These are phyloP conservation scores for Polyploca ridens DNA, from an alignment of 2,888 invertebrate genomes.

Conservation along the genomic window DNA sequence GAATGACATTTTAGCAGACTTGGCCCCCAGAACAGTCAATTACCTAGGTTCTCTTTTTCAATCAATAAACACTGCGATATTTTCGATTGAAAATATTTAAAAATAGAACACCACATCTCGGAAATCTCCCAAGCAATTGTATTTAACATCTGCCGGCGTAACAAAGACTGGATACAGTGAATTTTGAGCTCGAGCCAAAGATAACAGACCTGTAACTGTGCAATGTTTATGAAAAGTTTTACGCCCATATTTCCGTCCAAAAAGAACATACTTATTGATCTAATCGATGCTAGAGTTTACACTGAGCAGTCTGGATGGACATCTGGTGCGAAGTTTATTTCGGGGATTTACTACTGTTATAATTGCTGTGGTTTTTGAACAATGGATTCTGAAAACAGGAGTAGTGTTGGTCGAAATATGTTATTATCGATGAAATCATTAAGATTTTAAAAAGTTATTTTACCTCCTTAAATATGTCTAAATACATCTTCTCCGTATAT, in stretches of 20 bases:
- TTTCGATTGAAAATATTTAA: background rate
- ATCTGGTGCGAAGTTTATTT: slow-evolving; percentile 26
- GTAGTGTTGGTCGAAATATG: background rate
- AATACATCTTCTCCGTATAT: too few species aligned
- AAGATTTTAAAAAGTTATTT: too few species aligned
- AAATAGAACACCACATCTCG: slow-evolving; percentile 13
- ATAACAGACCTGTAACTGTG: slow-evolving; percentile 46
- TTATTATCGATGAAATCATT: background rate
- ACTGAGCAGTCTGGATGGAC: slow-evolving; percentile 16
- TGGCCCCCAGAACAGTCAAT: background rate
- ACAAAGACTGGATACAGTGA: slow-evolving; percentile 17
- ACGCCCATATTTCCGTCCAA: slow-evolving; percentile 54
- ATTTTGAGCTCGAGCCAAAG: slow-evolving; percentile 57
- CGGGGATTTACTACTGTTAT: background rate
- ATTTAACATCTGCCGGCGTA: slow-evolving; percentile 18
- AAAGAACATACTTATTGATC: slow-evolving; percentile 51
- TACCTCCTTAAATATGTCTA: too few species aligned
- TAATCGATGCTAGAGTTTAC: slow-evolving; percentile 29
- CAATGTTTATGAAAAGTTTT: slow-evolving; percentile 50
- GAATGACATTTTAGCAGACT: too few species aligned
- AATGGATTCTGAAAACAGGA: background rate
- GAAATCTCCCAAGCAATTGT: slow-evolving; percentile 10
- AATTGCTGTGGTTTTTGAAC: slow-evolving; percentile 6
- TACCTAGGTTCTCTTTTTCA: background rate
- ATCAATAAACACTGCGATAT: slow-evolving; percentile 2